Evolutionary conservation across 1,140 invertebrate species (phyloP).

Genomic region (Pseudomyrmex flavicornis): DNA sequence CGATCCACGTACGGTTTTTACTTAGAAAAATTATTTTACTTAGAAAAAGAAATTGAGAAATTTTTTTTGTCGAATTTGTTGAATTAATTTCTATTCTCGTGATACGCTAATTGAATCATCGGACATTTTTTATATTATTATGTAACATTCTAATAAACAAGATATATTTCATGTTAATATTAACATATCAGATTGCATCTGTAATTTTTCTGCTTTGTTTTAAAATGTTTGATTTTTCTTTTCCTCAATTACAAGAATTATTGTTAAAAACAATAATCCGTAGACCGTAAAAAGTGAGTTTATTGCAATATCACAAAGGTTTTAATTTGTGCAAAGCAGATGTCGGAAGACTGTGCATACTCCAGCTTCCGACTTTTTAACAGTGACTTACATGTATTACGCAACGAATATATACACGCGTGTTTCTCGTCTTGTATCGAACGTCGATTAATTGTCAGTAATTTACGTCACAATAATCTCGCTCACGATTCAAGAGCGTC

Average conservation of each 20-base stretch:
- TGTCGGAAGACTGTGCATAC: slow-evolving; percentile 79
- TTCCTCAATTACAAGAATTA: too few species aligned
- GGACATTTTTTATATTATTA: not conserved
- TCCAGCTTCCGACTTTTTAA: slow-evolving; percentile 75
- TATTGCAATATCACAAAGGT: not conserved
- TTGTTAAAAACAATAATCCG: not conserved
- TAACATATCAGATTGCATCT: not conserved
- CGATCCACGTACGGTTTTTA: not conserved
- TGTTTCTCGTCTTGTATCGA: slow-evolving; percentile 44
- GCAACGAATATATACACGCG: not conserved
- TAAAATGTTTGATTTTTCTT: too few species aligned
- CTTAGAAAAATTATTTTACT: not conserved
- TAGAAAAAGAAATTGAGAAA: not conserved
- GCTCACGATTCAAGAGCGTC: slow-evolving; percentile 42
- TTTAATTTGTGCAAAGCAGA: slow-evolving; percentile 41
- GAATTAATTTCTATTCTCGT: not conserved
- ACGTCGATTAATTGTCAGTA: slow-evolving; percentile 21
- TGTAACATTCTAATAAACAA: not conserved
- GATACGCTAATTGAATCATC: slow-evolving; percentile 10
- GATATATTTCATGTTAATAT: too few species aligned
- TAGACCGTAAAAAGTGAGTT: slow-evolving; percentile 11
- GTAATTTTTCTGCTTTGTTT: not conserved
- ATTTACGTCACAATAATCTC: slow-evolving; percentile 45
- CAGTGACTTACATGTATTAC: not conserved
- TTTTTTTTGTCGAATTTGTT: not conserved